Percentiles rank a stretch among this genome's conserved stretches.
Evolutionary conservation across 2,113 vertebrate genomes (phyloP).

Genomic region (Anser brachyrhynchus): DNA sequence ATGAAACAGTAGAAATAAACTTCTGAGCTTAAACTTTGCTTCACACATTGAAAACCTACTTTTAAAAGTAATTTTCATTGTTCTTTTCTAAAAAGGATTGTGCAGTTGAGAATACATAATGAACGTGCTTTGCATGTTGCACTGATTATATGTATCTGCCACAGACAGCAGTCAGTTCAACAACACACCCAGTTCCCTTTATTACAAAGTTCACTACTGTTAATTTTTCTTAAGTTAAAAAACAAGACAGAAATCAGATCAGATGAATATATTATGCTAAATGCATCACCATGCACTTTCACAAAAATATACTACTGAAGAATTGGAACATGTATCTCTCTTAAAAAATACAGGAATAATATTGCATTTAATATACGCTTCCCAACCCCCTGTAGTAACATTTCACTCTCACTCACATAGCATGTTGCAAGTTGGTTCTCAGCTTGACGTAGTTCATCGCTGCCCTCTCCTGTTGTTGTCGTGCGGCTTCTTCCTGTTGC

Average conservation of each 20-base stretch:
- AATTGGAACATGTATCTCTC: not conserved
- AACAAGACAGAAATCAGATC: not conserved
- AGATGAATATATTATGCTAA: not conserved
- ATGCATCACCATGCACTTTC: not conserved
- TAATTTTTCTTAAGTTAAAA: not conserved
- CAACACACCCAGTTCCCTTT: not conserved
- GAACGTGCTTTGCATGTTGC: not conserved
- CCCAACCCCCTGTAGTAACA: not conserved
- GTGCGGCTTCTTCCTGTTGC: constrained; percentile 91
- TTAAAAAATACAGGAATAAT: not conserved
- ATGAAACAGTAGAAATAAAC: not conserved
- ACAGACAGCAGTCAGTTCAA: not conserved
- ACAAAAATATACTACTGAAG: not conserved
- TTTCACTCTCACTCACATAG: constrained; percentile 86
- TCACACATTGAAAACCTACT: not conserved
- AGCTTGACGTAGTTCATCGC: constrained; percentile 98
- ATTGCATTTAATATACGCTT: not conserved
- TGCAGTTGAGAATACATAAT: not conserved
- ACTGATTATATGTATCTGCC: not conserved
- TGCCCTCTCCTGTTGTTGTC: constrained; percentile 96
- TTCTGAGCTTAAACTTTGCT: not conserved
- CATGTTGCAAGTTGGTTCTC: constrained; percentile 98
- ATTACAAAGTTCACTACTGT: not conserved
- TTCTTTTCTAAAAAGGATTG: not conserved
- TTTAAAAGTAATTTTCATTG: not conserved